Evolutionary conservation across 1,140 invertebrate genomes (phyloP), one percentile per base, ranked within the genome.

Genomic region (Cryptotermes secundus): DNA sequence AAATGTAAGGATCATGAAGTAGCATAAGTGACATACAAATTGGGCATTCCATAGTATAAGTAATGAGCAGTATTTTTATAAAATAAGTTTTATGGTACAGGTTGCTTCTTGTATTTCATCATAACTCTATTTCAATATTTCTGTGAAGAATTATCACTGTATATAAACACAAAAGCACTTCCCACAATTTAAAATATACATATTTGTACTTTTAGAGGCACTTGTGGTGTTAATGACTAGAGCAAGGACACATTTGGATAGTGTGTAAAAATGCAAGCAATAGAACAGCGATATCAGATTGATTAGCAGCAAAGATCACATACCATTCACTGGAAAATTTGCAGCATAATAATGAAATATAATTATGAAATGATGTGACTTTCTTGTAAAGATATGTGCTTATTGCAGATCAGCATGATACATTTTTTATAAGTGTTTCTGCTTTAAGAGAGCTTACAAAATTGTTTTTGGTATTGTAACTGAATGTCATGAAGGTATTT

Each of bases 151-250:
- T 59, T 59, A 59, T 59, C 19, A 59, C 24, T 59, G 24, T 59
- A n/a, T 59, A 59, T 42, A 42, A 49, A 31, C 59, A 72, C 26
- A 31, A n/a, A 72, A 72, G 10, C 59, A 72, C 45, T 72, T 72
- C 14, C n/a, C 9, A 72, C 16, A 72, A 72, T 72, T 72, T 72
- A 72, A 72, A 72, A 26, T 72, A n/a, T 14, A 72, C n/a, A 72
- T 31, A 24, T 72, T 72, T 72, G n/a, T 72, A 72, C 59, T 72
- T n/a, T 14, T 12, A 31, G 59, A 72, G 59, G 59, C 59, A 72
- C 59, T 72, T 72, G 59, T 72, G 59, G 59, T 59, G 53, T 72
- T 65, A n/a, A n/a, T 72, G 59, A 72, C 59, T 72, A 72, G 59
- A 59, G 53, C 53, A 59, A 59, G 53, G 53, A 59, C 53, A 6